Percentiles rank a stretch among this genome's conserved stretches.
phyloP scores from a whole-genome alignment of 2,888 invertebrate genomes.

The Dolichopus griseipennis region DNA sequence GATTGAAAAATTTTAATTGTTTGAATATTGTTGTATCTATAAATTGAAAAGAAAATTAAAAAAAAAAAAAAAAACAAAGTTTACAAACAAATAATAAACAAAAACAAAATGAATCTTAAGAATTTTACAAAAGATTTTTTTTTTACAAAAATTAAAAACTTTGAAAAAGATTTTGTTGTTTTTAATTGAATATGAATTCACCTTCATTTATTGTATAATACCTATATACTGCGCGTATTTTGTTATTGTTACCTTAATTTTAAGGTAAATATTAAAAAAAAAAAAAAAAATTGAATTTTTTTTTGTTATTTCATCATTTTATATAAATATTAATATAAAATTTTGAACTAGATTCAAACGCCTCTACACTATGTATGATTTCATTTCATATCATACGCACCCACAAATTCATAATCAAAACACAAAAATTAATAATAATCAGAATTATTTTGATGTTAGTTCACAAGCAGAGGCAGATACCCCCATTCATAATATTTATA shows the following conservation, averaged over 20 bases:
- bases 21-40: no score
- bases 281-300: background rate
- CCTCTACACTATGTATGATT: background rate
- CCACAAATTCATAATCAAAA: background rate
- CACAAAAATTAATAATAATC: background rate
- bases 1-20: no score
- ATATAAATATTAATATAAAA: background rate
- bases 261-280: background rate
- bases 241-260: background rate
- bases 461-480: background rate
- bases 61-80: no score
- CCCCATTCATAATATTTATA: slow-evolving; percentile 1
- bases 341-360: background rate
- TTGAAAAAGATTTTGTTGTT: background rate
- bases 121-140: no score
- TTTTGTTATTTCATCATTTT: background rate
- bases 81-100: no score
- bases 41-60: no score
- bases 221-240: no score
- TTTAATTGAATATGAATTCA: background rate
- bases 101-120: no score
- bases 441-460: background rate
- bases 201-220: no score
- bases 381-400: background rate
- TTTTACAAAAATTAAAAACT: background rate